A percentile compares a stretch with the other conserved stretches of the same genome.
These are phyloP conservation scores for Eudemis profundana DNA, from an alignment of 2,888 invertebrate species.

Conservation along the genomic window DNA sequence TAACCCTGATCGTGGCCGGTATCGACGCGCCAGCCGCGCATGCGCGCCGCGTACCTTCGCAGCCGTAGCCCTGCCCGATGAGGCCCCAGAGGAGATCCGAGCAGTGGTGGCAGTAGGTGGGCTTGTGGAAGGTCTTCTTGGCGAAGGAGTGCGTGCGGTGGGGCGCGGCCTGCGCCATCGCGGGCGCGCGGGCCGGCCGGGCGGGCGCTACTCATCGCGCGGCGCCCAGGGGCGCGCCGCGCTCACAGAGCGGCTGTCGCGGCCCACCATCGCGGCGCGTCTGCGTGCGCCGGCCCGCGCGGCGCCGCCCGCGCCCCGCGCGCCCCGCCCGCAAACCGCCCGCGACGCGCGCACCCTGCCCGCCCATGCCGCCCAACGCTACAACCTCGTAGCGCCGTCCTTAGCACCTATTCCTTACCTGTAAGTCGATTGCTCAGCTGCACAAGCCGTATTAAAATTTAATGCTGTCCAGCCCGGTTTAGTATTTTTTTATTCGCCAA, in stretches of 20 bases:
- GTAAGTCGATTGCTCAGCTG: no score
- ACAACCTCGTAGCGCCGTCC: constrained; percentile 29
- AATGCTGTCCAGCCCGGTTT: no score
- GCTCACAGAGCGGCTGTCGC: constrained; percentile 85
- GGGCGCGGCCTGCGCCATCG: constrained; percentile 86
- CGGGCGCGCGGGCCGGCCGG: constrained; percentile 84
- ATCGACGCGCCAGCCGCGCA: constrained; percentile 79
- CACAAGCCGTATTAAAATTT: no score
- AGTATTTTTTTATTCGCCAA: no score
- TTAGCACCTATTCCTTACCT: neutral
- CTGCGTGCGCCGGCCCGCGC: constrained; percentile 66
- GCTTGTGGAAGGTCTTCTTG: constrained; percentile 99
- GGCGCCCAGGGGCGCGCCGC: constrained; percentile 86
- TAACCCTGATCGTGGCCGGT: constrained; percentile 78
- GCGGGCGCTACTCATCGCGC: constrained; percentile 84
- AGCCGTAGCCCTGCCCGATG: constrained; percentile 99
- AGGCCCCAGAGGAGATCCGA: constrained; percentile 99
- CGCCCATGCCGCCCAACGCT: constrained; percentile 47
- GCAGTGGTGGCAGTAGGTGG: constrained; percentile 99
- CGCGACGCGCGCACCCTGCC: constrained; percentile 50
- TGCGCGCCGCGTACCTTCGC: constrained; percentile 95
- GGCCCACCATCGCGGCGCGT: constrained; percentile 85
- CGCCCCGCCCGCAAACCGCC: constrained; percentile 58
- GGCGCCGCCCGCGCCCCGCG: constrained; percentile 61
- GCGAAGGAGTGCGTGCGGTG: constrained; percentile 96